phyloP scores from a whole-genome alignment of 2,797 vertebrate genomes.

The Gallinago stenura region DNA sequence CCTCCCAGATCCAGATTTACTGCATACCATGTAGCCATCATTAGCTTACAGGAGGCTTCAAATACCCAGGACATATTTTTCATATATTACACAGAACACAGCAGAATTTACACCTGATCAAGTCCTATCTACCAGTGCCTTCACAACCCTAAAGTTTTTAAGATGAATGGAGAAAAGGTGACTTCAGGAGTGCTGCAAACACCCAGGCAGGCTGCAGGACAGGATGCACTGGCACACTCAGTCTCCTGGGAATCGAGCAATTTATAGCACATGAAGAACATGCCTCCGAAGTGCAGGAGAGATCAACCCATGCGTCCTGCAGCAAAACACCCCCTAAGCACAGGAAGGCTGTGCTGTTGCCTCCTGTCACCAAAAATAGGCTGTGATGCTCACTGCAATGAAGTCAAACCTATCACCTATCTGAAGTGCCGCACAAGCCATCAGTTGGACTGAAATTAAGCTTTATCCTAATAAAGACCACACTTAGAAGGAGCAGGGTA shows the following conservation, averaged over 20 bases:
- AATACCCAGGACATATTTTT: not conserved
- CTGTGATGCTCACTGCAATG: accelerated
- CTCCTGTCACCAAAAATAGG: not conserved
- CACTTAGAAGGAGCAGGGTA: not conserved
- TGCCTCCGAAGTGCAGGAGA: not conserved
- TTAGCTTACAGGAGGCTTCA: not conserved
- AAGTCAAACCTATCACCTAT: not conserved
- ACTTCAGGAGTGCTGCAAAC: not conserved
- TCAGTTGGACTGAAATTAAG: not conserved
- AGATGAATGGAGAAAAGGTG: not conserved
- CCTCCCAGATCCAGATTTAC: not conserved
- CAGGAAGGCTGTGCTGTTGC: not conserved
- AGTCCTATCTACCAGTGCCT: accelerated
- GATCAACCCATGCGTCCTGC: accelerated
- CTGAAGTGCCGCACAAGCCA: not conserved
- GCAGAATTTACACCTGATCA: not conserved
- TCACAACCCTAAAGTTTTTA: not conserved
- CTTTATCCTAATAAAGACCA: not conserved
- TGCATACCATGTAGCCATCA: not conserved
- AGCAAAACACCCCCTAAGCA: not conserved
- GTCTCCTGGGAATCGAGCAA: not conserved
- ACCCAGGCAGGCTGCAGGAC: not conserved
- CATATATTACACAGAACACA: not conserved
- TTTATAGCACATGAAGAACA: accelerated
- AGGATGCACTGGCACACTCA: not conserved